Base-by-base conservation (phyloP, 2,797 vertebrate genomes). In the Anguilla megastoma region DNA sequence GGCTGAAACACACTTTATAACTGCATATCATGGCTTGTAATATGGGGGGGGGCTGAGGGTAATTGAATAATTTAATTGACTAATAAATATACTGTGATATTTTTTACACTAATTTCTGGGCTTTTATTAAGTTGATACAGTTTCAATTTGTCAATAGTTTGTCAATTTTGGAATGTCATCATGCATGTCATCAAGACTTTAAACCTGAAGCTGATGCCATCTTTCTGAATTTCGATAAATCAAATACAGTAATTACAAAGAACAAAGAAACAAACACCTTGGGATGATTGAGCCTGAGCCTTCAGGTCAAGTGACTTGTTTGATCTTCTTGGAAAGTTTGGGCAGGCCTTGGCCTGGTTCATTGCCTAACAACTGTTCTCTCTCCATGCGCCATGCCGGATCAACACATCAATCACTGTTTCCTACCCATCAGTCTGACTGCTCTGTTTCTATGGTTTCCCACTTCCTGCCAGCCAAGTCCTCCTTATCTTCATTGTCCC, bases 341-440 rank as follows among this genome's bases (percentile, higher is more conserved):
- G 45, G 45, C 6, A 50, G 79, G 79, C 45, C 79, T 48, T 50
- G 41, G 21, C 45, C 74, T 9, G 45, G 79, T 82, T 45, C 74
- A 7, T 16, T 45, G 79, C 79, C 45, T 21, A 50, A 82, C 74
- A 82, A n/a, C 41, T 50, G 45, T n/a, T 82, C 79, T 48, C 18
- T 82, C 79, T 82, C 45, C 45, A 48, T 16, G 21, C 18, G 0
- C 45, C 45, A 48, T 16, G 21, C 18, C 0, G 21, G 79, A 82
- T 48, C 45, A 50, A n/a, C 45, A 82, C 45, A 82, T 82, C 79
- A 82, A 82, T 82, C 79, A 82, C 41, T 50, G 45, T 50, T 21
- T 82, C 50, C 41, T 4, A 82, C 45, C 21, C 24, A 5, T 82
- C 79, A 50, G 79, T 48, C 79, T 7, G 4, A 82, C 41, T 10